Evolutionary conservation across 53 echinoderm and acorn worm species (phyloP), one percentile per base, ranked within the genome.

Genomic region (Holothuria scabra): DNA sequence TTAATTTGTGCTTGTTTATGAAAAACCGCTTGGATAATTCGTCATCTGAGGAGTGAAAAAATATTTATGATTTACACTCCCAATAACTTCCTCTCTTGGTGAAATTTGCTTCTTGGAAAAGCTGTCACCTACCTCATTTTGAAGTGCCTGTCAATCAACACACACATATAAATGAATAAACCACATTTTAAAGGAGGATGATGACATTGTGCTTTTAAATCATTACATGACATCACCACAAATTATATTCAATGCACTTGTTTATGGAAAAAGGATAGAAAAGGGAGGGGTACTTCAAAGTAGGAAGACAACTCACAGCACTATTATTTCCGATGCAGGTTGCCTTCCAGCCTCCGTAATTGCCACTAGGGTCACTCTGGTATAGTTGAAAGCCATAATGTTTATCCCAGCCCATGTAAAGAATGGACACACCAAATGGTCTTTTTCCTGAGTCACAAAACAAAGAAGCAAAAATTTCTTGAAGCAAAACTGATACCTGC

Each of bases 331-430:
- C 97, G 32, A 97, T 97, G 74, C 97, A 97, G 3, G 97, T 97
- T 8, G 94, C 97, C 84, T 97, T 97, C 97, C 97, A 97, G 25
- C 97, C 97, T 37, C 97, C 97, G 68, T 97, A 97, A 86, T 97
- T 97, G 10, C 97, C 97, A 81, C 94, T 94, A 1, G 97, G 97
- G 60, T 97, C 97, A 87, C 97, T 97, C 87, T 97, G 97, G 75
- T 97, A 97, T 13, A 97, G 89, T 85, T 97, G 97, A 81, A 92
- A 97, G 28, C 97, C 97, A 75, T 97, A 97, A 71, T 97, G 94
- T 60, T 94, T 90, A 60, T 97, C 97, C 97, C 97, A 97, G 21
- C 97, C 97, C 94, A 97, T 97, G 89, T 97, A 97, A 14, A 97
- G 87, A 65, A 97, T 94, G 16, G 97, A 97, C 41, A 97, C 97